A percentile compares a stretch with the other conserved stretches of the same genome.
Conservation (phyloP, 2,797 vertebrate species). For the Acipenser transmontanus region DNA sequence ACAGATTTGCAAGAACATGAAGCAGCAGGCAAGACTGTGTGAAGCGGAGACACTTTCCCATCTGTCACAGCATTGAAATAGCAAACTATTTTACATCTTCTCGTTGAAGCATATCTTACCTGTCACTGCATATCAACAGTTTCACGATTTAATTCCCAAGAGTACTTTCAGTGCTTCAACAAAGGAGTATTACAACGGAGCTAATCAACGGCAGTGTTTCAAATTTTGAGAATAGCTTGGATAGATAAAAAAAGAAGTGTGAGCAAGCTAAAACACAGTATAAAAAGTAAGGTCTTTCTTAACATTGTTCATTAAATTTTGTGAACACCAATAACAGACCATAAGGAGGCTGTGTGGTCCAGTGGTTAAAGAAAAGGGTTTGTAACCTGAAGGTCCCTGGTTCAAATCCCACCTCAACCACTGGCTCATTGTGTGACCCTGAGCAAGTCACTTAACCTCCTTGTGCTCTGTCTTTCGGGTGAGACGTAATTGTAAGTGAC, state of each 20-base stretch:
- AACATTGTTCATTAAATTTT: background rate
- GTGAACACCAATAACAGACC: background rate
- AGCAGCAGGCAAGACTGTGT: conserved; percentile 9
- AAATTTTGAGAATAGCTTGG: conserved; percentile 1
- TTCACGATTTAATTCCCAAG: conserved; percentile 3
- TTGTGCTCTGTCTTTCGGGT: too few relatives aligned
- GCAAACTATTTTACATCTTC: conserved; percentile 1
- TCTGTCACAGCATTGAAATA: conserved; percentile 15
- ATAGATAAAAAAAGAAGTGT: background rate
- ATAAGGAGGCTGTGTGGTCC: too few relatives aligned
- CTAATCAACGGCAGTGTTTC: background rate
- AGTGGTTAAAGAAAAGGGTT: too few relatives aligned
- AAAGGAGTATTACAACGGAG: background rate
- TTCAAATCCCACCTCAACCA: too few relatives aligned
- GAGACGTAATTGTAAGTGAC: too few relatives aligned
- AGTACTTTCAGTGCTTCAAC: background rate
- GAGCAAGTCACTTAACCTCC: too few relatives aligned
- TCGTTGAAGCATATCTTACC: background rate
- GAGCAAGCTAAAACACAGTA: background rate
- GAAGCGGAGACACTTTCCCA: conserved; percentile 19
- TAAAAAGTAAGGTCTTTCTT: background rate
- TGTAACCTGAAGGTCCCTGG: too few relatives aligned
- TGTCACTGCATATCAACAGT: conserved; percentile 2
- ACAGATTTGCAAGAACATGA: conserved; percentile 22
- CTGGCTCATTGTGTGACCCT: too few relatives aligned